Conservation (phyloP, 53 echinoderm and acorn worm genomes). For the Pentamera pediparva region DNA sequence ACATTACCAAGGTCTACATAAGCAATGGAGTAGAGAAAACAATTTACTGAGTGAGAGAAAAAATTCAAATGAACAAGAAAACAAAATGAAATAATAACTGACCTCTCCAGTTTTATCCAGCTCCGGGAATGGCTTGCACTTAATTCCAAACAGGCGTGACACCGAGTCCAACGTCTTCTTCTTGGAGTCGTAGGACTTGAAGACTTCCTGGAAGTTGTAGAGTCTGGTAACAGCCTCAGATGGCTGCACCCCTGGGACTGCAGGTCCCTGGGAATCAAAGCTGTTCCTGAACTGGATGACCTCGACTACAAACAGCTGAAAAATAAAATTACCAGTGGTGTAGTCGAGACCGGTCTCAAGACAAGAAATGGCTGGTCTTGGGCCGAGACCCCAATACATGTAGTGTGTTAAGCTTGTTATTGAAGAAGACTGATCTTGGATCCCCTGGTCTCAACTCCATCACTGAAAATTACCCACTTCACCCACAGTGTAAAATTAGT, state of each 20-base stretch:
- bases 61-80: too few species aligned
- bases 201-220: constrained; percentile 96
- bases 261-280: constrained; percentile 98
- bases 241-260: constrained; percentile 93
- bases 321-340: not conserved
- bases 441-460: too few species aligned
- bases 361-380: not conserved
- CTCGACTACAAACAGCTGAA: constrained; percentile 91
- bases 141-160: constrained; percentile 94
- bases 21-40: too few species aligned
- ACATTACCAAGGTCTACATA: too few species aligned
- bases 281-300: constrained; percentile 98
- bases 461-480: too few species aligned
- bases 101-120: constrained; percentile 77
- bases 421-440: too few species aligned
- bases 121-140: constrained; percentile 95
- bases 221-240: constrained; percentile 90
- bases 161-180: constrained; percentile 90
- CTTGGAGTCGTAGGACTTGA: constrained; percentile 95
- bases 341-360: not conserved
- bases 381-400: too few species aligned
- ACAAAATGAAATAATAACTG: too few species aligned
- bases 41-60: too few species aligned
- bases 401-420: too few species aligned
- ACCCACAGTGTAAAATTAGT: too few species aligned